These are phyloP conservation scores for Danio jaintianensis DNA, from an alignment of 2,797 vertebrate species.

Conservation along the genomic window DNA sequence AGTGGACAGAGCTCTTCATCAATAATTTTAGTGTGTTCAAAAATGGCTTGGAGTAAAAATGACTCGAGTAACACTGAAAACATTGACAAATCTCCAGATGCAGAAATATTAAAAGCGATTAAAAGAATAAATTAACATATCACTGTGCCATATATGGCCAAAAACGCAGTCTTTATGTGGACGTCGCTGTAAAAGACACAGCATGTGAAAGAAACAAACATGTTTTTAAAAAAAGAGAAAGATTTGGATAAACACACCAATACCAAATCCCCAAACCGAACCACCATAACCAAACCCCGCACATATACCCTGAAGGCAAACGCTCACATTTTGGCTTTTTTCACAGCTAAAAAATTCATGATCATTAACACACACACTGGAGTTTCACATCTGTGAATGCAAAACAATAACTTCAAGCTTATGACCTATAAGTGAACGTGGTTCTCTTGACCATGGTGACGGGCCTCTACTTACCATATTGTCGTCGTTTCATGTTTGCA, in stretches of 20 bases:
- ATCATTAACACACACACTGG: slow-evolving; percentile 53
- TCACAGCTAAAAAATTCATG: slow-evolving; percentile 55
- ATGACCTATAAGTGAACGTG: slow-evolving; percentile 62
- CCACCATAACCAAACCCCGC: slow-evolving; percentile 25
- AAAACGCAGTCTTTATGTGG: slow-evolving; percentile 4
- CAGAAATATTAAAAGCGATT: not conserved
- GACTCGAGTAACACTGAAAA: slow-evolving; percentile 19
- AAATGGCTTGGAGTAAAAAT: slow-evolving; percentile 18
- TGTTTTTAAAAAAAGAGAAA: slow-evolving; percentile 17
- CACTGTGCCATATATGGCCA: slow-evolving; percentile 31
- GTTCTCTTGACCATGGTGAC: slow-evolving; percentile 60
- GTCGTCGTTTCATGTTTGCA: slow-evolving; percentile 70
- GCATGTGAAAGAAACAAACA: slow-evolving; percentile 16
- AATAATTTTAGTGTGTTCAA: not conserved
- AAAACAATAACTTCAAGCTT: slow-evolving; percentile 70
- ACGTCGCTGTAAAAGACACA: slow-evolving; percentile 13
- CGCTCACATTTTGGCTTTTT: slow-evolving; percentile 44
- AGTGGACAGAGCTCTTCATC: not conserved
- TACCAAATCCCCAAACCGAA: slow-evolving; percentile 46
- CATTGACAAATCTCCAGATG: slow-evolving; percentile 35
- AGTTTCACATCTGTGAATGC: slow-evolving; percentile 60
- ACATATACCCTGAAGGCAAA: slow-evolving; percentile 47
- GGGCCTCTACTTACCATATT: slow-evolving; percentile 81
- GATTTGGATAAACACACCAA: slow-evolving; percentile 48
- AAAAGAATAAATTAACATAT: slow-evolving; percentile 22